Base-by-base conservation (phyloP, 2,888 invertebrate species). In the Scrobipalpa costella region DNA sequence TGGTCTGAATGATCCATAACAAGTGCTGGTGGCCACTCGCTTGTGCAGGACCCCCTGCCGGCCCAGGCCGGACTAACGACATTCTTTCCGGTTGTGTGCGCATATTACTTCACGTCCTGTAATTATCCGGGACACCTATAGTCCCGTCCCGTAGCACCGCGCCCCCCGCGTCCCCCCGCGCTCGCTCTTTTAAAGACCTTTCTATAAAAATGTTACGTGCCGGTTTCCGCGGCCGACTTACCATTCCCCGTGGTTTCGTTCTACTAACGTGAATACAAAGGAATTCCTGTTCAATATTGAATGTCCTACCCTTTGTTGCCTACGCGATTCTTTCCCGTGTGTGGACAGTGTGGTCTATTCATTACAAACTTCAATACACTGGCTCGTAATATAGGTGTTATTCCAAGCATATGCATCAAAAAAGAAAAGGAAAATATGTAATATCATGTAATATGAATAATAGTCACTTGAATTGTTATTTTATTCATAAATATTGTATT, bases 141-240 rank as follows among this genome's bases (percentile, higher is more conserved):
- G 15, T 11, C 50, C 19, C 49, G 13, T 13, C 40, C n/a, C n/a
- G n/a, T n/a, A n/a, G n/a, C n/a, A n/a, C 52, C 36, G 5, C 17
- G 2, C 52, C 36, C 21, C 36, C 1, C n/a, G 7, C 15, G 8
- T 6, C 52, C 6, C n/a, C 9, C 13, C 38, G 38, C 34, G 33
- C 27, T 21, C 33, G 33, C 21, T 47, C 33, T 47, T 33, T 47
- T 47, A 60, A 34, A 49, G 33, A 60, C 44, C 60, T 49, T 60
- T 60, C 15, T 59, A 27, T n/a, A 55, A 62, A 55, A 62, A 52
- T 55, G 40, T 62, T 55, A 55, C 17, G 55, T 7, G 55, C 27
- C 40, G 3, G 62, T 38, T 40, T 33, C 44, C 15, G 34, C 55
- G 34, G n/a, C 34, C 55, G 34, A 21, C 21, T 50, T 19, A 17